phyloP scores from a whole-genome alignment of 2,113 vertebrate species.

The Colaptes auratus region DNA sequence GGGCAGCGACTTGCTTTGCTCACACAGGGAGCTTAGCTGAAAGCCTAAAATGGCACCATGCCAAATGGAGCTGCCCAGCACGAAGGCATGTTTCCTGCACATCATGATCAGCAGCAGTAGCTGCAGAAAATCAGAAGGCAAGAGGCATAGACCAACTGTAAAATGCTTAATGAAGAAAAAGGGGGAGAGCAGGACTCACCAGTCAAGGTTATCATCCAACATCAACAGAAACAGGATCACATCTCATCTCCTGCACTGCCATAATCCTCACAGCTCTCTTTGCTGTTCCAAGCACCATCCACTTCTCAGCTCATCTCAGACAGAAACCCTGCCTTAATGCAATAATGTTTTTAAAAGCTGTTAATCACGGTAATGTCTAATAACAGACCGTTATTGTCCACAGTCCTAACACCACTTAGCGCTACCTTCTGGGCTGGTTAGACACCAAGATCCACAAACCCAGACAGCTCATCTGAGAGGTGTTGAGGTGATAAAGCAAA shows the following conservation, averaged over 20 bases:
- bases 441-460: not conserved
- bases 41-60: not conserved
- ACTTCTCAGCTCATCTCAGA: not conserved
- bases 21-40: not conserved
- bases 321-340: not conserved
- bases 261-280: not conserved
- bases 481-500: not conserved
- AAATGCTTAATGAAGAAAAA: not conserved
- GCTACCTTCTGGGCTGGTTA: not conserved
- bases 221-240: not conserved
- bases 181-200: not conserved
- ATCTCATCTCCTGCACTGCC: not conserved
- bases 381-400: not conserved
- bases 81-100: not conserved
- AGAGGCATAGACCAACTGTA: not conserved
- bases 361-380: not conserved
- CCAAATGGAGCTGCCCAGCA: not conserved
- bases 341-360: not conserved
- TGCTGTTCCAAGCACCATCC: rapidly evolving
- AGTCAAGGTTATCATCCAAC: not conserved
- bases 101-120: rapidly evolving
- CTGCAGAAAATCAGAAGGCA: not conserved
- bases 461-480: not conserved
- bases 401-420: not conserved
- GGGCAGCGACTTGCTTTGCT: not conserved